A percentile compares a stretch with the other conserved stretches of the same genome.
Conservation (phyloP, 1,140 invertebrate genomes). For the Diuraphis noxia region DNA sequence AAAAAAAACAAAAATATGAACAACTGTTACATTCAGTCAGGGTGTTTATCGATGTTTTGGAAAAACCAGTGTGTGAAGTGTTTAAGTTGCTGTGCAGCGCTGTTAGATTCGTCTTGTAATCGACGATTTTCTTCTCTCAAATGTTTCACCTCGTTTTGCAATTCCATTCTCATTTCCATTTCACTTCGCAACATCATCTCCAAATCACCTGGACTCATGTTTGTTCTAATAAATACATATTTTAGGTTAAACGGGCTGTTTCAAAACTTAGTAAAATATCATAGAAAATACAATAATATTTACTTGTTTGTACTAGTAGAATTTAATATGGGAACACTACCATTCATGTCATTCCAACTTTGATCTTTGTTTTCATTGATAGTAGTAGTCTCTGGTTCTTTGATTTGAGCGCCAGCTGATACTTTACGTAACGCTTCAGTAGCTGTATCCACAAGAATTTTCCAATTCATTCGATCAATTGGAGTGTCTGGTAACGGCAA, state of each 20-base stretch:
- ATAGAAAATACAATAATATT: neutral
- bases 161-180: slow-evolving; percentile 65
- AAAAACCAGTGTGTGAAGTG: slow-evolving; percentile 94
- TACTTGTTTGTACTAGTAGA: slow-evolving; percentile 43
- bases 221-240: slow-evolving; percentile 23
- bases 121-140: slow-evolving; percentile 82
- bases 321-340: slow-evolving; percentile 23
- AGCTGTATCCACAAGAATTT: slow-evolving; percentile 75
- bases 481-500: slow-evolving; percentile 65
- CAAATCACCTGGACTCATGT: slow-evolving; percentile 37
- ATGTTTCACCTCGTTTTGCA: slow-evolving; percentile 75
- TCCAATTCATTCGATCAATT: slow-evolving; percentile 70
- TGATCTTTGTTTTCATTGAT: slow-evolving; percentile 33
- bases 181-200: slow-evolving; percentile 69
- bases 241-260: neutral
- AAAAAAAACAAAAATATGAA: neutral
- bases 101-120: slow-evolving; percentile 84
- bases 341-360: slow-evolving; percentile 33
- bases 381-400: neutral
- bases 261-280: neutral
- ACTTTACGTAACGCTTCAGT: slow-evolving; percentile 67
- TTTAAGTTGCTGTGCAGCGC: slow-evolving; percentile 83
- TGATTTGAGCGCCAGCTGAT: slow-evolving; percentile 61
- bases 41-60: slow-evolving; percentile 77
- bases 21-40: slow-evolving; percentile 13